Evolutionary conservation across 2,888 invertebrate species (phyloP).

Genomic region (Caenorhabditis parvicauda): DNA sequence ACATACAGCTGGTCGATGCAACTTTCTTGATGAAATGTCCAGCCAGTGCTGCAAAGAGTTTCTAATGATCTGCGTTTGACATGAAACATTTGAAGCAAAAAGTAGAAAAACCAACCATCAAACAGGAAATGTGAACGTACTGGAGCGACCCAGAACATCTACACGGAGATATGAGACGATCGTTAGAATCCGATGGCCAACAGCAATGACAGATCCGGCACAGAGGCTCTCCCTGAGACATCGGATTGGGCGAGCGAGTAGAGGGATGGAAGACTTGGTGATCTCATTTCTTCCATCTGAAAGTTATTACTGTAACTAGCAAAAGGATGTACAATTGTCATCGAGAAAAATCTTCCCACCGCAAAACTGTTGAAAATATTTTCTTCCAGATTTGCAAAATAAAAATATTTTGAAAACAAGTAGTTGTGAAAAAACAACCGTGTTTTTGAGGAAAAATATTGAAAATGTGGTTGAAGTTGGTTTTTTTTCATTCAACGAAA

Average conservation of each 20-base stretch:
- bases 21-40: slow-evolving; percentile 66
- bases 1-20: slow-evolving; percentile 66
- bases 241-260: slow-evolving; percentile 38
- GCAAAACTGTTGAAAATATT: too few species aligned
- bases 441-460: too few species aligned
- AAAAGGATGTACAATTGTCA: too few species aligned
- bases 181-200: slow-evolving; percentile 61
- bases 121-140: slow-evolving; percentile 67
- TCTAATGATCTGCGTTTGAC: not conserved
- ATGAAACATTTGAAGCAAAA: not conserved
- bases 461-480: too few species aligned
- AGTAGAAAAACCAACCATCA: slow-evolving; percentile 63
- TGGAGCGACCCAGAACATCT: slow-evolving; percentile 67
- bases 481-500: too few species aligned
- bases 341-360: too few species aligned
- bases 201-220: slow-evolving; percentile 69
- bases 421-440: too few species aligned
- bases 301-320: too few species aligned
- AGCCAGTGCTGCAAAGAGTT: slow-evolving; percentile 66
- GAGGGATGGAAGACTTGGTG: slow-evolving; percentile 35
- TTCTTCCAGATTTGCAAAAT: too few species aligned
- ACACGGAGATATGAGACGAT: slow-evolving; percentile 67
- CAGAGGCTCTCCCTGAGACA: slow-evolving; percentile 60
- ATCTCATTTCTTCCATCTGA: slow-evolving; percentile 34
- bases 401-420: too few species aligned